A percentile compares a stretch with the other conserved stretches of the same genome.
phyloP scores from a whole-genome alignment of 2,113 vertebrate genomes.

The Chloropsis hardwickii region DNA sequence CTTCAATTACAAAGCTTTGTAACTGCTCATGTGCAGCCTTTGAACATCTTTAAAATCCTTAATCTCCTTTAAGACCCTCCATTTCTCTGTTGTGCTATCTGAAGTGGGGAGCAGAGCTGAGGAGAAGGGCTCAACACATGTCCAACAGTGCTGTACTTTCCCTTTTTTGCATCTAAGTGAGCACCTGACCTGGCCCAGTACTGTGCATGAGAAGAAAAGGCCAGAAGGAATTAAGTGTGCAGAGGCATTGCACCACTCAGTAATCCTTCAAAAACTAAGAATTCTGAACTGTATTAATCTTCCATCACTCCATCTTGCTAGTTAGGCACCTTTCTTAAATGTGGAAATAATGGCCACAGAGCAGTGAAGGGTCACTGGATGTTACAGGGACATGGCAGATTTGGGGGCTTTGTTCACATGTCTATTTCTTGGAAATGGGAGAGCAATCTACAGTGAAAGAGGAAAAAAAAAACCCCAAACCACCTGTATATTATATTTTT shows the following conservation, averaged over 20 bases:
- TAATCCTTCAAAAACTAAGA: background rate
- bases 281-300: background rate
- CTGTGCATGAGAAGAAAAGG: background rate
- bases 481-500: background rate
- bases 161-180: background rate
- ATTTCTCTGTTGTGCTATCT: background rate
- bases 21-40: background rate
- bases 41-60: background rate
- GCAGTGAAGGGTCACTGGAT: background rate
- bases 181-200: background rate
- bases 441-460: background rate
- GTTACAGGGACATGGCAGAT: background rate
- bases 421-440: background rate
- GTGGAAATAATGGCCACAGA: background rate
- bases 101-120: background rate
- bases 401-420: background rate
- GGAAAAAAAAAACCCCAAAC: fast-evolving
- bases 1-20: background rate
- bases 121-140: background rate
- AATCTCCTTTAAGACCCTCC: background rate
- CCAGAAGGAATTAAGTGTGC: background rate
- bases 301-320: background rate
- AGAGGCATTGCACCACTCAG: background rate
- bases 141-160: background rate
- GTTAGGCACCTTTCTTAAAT: background rate